Evolutionary conservation across 2,113 vertebrate genomes (phyloP).

Genomic region (Bos javanicus): DNA sequence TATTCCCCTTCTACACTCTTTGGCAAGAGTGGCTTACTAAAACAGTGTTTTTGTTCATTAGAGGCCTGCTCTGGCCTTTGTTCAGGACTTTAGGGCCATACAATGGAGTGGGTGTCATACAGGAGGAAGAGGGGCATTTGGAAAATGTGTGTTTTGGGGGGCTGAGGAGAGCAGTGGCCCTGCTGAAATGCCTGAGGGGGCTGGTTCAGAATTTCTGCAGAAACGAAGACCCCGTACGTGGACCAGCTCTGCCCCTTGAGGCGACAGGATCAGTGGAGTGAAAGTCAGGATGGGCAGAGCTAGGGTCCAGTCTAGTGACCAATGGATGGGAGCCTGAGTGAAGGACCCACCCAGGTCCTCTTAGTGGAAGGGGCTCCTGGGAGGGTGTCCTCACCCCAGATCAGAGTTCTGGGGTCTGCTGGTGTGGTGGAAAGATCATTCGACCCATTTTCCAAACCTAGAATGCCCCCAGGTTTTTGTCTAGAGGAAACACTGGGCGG

Average conservation of each 20-base stretch:
- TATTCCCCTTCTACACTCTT: background rate
- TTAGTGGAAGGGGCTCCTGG: background rate
- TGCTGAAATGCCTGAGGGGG: rapidly evolving
- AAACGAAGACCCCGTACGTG: background rate
- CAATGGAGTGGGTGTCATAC: background rate
- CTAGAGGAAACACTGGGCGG: background rate
- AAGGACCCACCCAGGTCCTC: background rate
- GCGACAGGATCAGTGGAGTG: background rate
- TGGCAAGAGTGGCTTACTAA: background rate
- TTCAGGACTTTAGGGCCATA: too few relatives aligned
- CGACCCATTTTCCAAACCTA: background rate
- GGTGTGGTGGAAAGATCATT: rapidly evolving
- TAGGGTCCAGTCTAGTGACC: background rate
- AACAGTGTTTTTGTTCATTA: background rate
- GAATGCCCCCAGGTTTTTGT: background rate
- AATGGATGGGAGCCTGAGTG: background rate
- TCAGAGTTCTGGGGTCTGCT: background rate
- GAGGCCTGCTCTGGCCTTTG: background rate
- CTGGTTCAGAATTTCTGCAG: background rate
- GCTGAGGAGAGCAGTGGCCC: background rate
- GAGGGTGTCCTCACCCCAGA: background rate
- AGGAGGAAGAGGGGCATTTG: too few relatives aligned
- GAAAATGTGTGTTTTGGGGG: background rate
- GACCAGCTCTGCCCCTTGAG: background rate
- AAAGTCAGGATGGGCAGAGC: background rate